Conservation (phyloP, 2,888 invertebrate species). For the Perithous albicinctus region DNA sequence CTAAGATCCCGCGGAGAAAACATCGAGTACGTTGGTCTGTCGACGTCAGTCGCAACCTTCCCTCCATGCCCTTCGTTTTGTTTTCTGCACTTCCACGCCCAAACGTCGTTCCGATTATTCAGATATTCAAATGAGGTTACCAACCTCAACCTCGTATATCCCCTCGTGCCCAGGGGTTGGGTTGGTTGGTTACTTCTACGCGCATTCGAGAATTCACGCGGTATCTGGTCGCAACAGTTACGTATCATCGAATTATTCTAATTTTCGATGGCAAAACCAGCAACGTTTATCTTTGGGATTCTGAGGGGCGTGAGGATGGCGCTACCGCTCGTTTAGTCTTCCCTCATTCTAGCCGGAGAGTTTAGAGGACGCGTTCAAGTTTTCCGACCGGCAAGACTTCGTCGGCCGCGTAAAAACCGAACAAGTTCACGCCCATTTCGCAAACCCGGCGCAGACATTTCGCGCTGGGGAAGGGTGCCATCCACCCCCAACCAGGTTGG, state of each 20-base stretch:
- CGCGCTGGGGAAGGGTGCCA: conserved; percentile 24
- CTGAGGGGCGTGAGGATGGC: conserved; percentile 44
- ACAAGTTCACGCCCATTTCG: conserved; percentile 50
- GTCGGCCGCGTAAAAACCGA: conserved; percentile 35
- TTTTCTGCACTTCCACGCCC: conserved; percentile 77
- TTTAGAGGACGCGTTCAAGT: conserved; percentile 23
- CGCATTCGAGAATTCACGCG: conserved; percentile 46
- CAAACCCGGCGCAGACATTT: conserved; percentile 5
- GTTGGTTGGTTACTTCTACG: conserved; percentile 31
- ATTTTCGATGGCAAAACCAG: conserved; percentile 82
- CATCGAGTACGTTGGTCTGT: conserved; percentile 74
- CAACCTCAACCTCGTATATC: conserved; percentile 62
- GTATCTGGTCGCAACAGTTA: conserved; percentile 84
- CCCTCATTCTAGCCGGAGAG: conserved; percentile 20
- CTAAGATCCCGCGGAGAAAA: conserved; percentile 72
- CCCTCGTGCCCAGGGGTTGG: not conserved
- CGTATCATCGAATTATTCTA: conserved; percentile 85
- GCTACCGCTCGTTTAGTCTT: conserved; percentile 48
- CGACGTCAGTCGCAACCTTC: conserved; percentile 79
- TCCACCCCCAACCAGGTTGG: conserved; percentile 4
- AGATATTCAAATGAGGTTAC: conserved; percentile 83
- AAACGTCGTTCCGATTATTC: conserved; percentile 84
- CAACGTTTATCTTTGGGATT: conserved; percentile 52
- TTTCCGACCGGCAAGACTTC: conserved; percentile 40
- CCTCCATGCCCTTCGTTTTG: conserved; percentile 69